These are phyloP conservation scores for Spatulosminthurus flaviceps DNA, from an alignment of 2,888 invertebrate species.

Conservation along the genomic window DNA sequence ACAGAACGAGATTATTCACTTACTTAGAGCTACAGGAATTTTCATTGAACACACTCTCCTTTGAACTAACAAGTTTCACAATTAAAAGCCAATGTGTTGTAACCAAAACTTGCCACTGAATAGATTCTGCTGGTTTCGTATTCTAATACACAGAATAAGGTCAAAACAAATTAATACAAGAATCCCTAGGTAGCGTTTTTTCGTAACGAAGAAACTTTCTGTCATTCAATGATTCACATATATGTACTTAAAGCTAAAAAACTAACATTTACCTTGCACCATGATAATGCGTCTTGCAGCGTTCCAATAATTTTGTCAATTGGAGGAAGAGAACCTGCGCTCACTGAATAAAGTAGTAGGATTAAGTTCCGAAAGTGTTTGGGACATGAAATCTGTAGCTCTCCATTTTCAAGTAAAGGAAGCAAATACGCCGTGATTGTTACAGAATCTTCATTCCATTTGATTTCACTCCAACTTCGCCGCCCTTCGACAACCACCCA, in stretches of 20 bases:
- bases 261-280: slow-evolving; percentile 30
- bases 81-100: slow-evolving; percentile 51
- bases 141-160: slow-evolving; percentile 12
- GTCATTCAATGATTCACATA: no score
- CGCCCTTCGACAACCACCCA: slow-evolving; percentile 59
- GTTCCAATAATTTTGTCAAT: slow-evolving; percentile 46
- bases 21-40: slow-evolving; percentile 23
- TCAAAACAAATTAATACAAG: no score
- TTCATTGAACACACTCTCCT: slow-evolving; percentile 19
- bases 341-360: slow-evolving; percentile 53
- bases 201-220: no score
- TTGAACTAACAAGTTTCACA: slow-evolving; percentile 45
- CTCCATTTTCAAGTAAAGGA: slow-evolving; percentile 50
- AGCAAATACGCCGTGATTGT: slow-evolving; percentile 44
- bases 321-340: slow-evolving; percentile 51
- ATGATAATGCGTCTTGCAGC: slow-evolving; percentile 37
- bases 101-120: slow-evolving; percentile 42
- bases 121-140: slow-evolving; percentile 35
- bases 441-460: slow-evolving; percentile 60
- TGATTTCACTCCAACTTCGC: slow-evolving; percentile 53
- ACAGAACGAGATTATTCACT: no score
- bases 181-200: no score
- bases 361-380: slow-evolving; percentile 50
- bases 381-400: slow-evolving; percentile 46
- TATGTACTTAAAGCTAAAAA: not conserved